These are phyloP conservation scores for Streptopelia turtur DNA, from an alignment of 2,797 vertebrate genomes.

Conservation along the genomic window DNA sequence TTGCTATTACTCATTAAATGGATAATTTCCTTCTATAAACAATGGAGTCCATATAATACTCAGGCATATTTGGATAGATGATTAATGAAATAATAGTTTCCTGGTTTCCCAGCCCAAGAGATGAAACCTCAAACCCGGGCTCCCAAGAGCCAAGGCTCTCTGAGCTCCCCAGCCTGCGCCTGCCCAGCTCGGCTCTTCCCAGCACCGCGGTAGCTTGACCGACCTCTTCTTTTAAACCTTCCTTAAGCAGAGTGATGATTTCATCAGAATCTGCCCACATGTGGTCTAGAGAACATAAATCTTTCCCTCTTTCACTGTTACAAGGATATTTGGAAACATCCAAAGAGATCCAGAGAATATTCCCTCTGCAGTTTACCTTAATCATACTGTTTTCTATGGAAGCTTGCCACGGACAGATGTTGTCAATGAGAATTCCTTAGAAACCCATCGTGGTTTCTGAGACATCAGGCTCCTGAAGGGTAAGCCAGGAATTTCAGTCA, in stretches of 20 bases:
- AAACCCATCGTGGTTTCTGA: not conserved
- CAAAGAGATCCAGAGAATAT: not conserved
- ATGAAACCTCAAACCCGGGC: not conserved
- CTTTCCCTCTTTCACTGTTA: not conserved
- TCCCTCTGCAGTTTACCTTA: not conserved
- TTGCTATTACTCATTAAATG: slow-evolving; percentile 31
- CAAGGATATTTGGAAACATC: not conserved
- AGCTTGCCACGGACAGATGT: not conserved
- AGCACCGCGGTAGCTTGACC: not conserved
- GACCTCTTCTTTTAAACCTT: not conserved
- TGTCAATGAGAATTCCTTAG: not conserved
- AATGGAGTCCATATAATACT: not conserved
- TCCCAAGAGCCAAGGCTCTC: not conserved
- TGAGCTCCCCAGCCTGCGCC: not conserved
- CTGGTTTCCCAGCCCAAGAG: not conserved
- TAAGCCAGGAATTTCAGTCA: not conserved
- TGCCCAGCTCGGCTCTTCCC: not conserved
- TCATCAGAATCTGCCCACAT: not conserved
- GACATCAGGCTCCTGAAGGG: not conserved
- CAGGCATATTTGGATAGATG: slow-evolving; percentile 3
- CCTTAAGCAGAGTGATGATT: not conserved
- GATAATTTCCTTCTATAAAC: slow-evolving; percentile 66
- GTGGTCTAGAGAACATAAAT: not conserved
- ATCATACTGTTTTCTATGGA: not conserved
- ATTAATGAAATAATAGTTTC: slow-evolving; percentile 36